Base-by-base conservation (phyloP, 2,888 invertebrate genomes). In the Drosophila tripunctata region DNA sequence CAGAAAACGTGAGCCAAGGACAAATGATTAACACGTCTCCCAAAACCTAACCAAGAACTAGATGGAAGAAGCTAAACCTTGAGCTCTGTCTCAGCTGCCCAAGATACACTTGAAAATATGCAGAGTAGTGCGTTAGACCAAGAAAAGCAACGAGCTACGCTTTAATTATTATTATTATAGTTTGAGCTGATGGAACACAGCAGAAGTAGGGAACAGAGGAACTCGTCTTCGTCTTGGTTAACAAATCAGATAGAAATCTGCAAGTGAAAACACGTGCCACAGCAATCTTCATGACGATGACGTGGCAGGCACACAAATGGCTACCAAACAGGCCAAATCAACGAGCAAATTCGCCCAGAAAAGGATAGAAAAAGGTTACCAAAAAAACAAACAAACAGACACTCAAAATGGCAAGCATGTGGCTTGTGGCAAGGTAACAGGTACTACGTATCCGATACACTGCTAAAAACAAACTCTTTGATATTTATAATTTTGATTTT, bases 11-110 rank as follows among this genome's bases (percentile, higher is more conserved):
- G 81, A 63, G 47, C 64, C 81, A 65, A 67, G 52, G 62, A 62
- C 70, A 58, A 81, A 81, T 87, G 87, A 87, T 87, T 87, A 81
- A 87, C 87, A 87, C 81, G 78, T 87, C 65, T 38, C 19, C 27
- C 3, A 5, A 31, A 31, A 24, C 22, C 8, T 4, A 4, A 12
- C 8, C 8, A 3, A 8, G 12, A 14, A n/a, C 19, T 27, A 14
- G 14, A 19, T n/a, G n/a, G 45, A 17, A 14, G 19, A 8, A 27
- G 12, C 12, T 35, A 17, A 22, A 40, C 24, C 22, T 45, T 19
- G 27, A 21, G 30, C 6, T 31, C 54, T 56, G 31, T n/a, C 52
- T 56, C 36, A 51, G 30, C 62, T 55, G 41, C 41, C 66, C 47
- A 64, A 67, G 79, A 62, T 67, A 71, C 63, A 58, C 63, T 41